These are phyloP conservation scores for Xiphophorus maculatus DNA, from an alignment of 2,113 vertebrate species.

Conservation along the genomic window DNA sequence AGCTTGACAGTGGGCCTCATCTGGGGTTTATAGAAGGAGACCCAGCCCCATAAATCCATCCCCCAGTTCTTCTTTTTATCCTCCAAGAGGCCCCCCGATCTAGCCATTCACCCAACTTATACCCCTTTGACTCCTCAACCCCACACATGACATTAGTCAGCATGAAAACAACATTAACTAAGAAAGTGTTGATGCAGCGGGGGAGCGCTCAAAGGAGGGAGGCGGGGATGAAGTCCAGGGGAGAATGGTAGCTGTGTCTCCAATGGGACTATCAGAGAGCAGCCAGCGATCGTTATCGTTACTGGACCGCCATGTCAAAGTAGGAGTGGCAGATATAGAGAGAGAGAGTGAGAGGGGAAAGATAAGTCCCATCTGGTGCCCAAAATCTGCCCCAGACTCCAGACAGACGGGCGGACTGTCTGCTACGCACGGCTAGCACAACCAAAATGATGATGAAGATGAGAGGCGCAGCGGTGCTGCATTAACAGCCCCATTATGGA, in stretches of 20 bases:
- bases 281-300: conserved; percentile 67
- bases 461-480: conserved; percentile 28
- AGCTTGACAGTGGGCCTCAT: conserved; percentile 62
- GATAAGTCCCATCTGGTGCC: conserved; percentile 74
- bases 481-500: conserved; percentile 26
- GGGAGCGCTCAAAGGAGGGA: conserved; percentile 26
- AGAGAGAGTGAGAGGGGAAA: conserved; percentile 14
- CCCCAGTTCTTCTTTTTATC: conserved; percentile 32
- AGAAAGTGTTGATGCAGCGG: conserved; percentile 11
- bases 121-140: conserved; percentile 33
- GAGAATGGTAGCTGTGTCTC: conserved; percentile 39
- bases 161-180: conserved; percentile 38
- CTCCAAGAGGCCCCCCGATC: conserved; percentile 44
- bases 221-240: conserved; percentile 24
- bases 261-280: conserved; percentile 43
- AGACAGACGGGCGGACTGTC: conserved; percentile 49
- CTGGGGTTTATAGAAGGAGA: conserved; percentile 44
- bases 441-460: conserved; percentile 28
- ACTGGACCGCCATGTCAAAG: conserved; percentile 63
- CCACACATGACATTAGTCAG: conserved; percentile 34
- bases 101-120: conserved; percentile 35
- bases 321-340: conserved; percentile 33
- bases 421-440: conserved; percentile 25
- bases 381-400: conserved; percentile 66
- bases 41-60: conserved; percentile 34